Conservation (phyloP, 1,140 invertebrate genomes). For the Aphelenchoides besseyi region DNA sequence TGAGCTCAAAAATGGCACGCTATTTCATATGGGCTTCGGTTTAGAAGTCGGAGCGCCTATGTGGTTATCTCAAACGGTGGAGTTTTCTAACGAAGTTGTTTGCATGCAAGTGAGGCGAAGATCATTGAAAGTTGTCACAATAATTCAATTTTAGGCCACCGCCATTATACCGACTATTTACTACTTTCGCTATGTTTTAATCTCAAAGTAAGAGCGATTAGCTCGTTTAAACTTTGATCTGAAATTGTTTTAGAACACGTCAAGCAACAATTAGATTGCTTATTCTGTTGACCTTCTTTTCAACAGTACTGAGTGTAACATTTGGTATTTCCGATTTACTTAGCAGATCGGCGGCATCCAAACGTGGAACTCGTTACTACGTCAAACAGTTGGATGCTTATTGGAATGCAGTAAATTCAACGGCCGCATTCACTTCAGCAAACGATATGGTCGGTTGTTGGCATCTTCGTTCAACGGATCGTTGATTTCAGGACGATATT, state of each 20-base stretch:
- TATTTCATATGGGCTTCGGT: slow-evolving; percentile 1
- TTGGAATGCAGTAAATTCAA: not conserved
- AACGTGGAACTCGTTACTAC: not conserved
- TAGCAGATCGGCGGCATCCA: not conserved
- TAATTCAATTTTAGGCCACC: not conserved
- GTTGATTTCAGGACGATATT: not conserved
- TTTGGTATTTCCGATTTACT: slow-evolving; percentile 4
- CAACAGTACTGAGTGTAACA: not conserved
- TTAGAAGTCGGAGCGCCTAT: not conserved
- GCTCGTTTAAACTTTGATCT: not conserved
- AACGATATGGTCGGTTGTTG: not conserved
- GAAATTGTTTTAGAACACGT: not conserved
- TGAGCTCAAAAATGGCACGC: slow-evolving; percentile 8
- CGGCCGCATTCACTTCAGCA: not conserved
- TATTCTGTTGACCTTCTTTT: not conserved
- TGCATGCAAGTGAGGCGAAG: slow-evolving; percentile 16
- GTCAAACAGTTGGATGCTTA: not conserved
- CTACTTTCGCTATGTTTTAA: slow-evolving; percentile 10
- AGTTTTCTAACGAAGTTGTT: slow-evolving; percentile 10
- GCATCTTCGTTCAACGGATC: not conserved
- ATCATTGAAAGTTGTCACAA: not conserved
- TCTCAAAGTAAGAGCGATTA: not conserved
- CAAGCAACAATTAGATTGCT: not conserved
- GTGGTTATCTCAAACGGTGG: not conserved
- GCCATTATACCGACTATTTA: not conserved